phyloP scores from a whole-genome alignment of 2,797 vertebrate genomes.

The Mormyrus hasselquistii region DNA sequence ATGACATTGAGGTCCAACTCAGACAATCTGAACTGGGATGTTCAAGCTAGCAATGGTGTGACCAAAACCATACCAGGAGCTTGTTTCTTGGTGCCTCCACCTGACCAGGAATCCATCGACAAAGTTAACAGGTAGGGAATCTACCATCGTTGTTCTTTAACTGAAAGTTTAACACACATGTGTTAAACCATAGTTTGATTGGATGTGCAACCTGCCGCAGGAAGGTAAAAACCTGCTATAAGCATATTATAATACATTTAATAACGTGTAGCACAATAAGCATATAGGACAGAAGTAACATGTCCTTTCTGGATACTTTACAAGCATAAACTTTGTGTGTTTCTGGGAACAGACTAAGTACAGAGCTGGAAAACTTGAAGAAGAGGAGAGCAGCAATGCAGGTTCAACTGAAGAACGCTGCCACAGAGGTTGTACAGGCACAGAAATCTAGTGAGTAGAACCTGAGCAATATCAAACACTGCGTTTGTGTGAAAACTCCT shows the following conservation, averaged over 20 bases:
- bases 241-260: background rate
- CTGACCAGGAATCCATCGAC: constrained; percentile 72
- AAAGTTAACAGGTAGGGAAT: constrained; percentile 71
- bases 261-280: background rate
- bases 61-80: constrained; percentile 72
- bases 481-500: background rate
- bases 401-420: constrained; percentile 58
- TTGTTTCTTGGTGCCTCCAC: constrained; percentile 82
- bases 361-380: constrained; percentile 72
- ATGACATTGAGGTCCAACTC: constrained; percentile 74
- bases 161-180: background rate
- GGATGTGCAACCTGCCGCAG: background rate
- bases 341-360: constrained; percentile 63
- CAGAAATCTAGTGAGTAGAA: constrained; percentile 50
- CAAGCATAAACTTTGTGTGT: background rate
- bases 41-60: constrained; percentile 57
- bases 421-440: constrained; percentile 38
- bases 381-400: constrained; percentile 64
- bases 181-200: background rate
- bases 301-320: background rate
- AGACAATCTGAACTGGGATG: constrained; percentile 71
- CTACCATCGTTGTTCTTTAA: background rate
- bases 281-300: background rate
- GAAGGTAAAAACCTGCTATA: background rate
- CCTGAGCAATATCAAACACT: background rate